Evolutionary conservation across 2,797 vertebrate genomes (phyloP).

Genomic region (Linurgus olivaceus): DNA sequence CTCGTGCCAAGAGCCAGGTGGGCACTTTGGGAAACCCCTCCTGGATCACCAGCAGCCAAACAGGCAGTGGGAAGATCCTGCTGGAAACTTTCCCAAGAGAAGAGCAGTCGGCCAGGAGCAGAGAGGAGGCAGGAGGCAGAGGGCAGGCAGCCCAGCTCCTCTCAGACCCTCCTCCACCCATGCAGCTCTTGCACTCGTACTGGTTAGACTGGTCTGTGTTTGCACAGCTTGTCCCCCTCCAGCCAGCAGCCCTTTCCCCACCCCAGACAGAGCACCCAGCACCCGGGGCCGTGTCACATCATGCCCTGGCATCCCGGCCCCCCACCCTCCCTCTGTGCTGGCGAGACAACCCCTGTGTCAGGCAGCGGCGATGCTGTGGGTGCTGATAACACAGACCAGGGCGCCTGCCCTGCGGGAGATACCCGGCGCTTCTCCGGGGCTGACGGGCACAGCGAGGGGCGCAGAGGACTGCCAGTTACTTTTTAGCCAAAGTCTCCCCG

Average conservation of each 20-base stretch:
- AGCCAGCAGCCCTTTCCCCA: background rate
- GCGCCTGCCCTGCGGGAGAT: background rate
- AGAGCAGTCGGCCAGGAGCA: background rate
- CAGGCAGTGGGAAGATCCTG: background rate
- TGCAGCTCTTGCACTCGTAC: rapidly evolving
- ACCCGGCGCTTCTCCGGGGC: background rate
- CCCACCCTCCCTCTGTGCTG: background rate
- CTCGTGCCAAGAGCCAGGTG: background rate
- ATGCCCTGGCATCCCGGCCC: background rate
- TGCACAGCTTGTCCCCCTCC: background rate
- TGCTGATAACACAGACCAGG: background rate
- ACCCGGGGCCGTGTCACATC: background rate
- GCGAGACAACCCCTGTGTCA: background rate
- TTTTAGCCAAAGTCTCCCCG: rapidly evolving
- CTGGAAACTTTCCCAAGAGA: background rate
- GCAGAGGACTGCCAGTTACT: background rate
- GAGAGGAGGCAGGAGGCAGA: background rate
- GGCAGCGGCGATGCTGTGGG: background rate
- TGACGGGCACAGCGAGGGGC: rapidly evolving
- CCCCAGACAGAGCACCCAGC: background rate
- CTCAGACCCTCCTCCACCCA: background rate
- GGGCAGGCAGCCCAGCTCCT: background rate
- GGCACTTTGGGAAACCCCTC: background rate
- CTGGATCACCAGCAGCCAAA: background rate
- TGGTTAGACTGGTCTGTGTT: background rate